Evolutionary conservation across 2,888 invertebrate genomes (phyloP).

Genomic region (Amblyteles armatorius): DNA sequence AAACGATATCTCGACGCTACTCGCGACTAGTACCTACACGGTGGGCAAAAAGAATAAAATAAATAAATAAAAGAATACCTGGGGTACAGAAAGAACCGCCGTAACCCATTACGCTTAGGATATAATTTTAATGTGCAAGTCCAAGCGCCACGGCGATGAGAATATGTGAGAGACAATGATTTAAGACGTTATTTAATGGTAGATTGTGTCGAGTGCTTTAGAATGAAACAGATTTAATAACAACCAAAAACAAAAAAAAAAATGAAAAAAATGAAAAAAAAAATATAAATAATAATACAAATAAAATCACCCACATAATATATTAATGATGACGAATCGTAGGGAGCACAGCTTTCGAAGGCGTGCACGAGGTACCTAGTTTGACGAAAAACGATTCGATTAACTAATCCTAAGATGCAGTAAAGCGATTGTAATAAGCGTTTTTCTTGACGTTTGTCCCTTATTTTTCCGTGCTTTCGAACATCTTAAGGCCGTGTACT

Average conservation of each 20-base stretch:
- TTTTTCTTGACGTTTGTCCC: constrained; percentile 55
- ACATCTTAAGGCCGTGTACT: constrained; percentile 50
- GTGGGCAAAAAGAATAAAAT: constrained; percentile 35
- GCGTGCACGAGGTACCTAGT: constrained; percentile 64
- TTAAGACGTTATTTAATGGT: constrained; percentile 71
- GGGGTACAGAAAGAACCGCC: constrained; percentile 62
- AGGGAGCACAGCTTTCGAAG: constrained; percentile 54
- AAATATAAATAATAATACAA: constrained; percentile 36
- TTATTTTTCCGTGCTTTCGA: constrained; percentile 41
- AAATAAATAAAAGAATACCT: constrained; percentile 47
- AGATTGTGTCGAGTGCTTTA: constrained; percentile 71
- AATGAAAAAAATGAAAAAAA: constrained; percentile 32
- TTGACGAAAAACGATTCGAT: constrained; percentile 63
- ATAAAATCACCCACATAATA: constrained; percentile 53
- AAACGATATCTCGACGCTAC: constrained; percentile 63
- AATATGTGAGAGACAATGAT: constrained; percentile 62
- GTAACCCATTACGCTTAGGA: constrained; percentile 72
- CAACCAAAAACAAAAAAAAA: constrained; percentile 35
- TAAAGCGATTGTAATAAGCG: constrained; percentile 62
- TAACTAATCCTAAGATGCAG: constrained; percentile 51
- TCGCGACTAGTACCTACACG: constrained; percentile 61
- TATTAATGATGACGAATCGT: constrained; percentile 53
- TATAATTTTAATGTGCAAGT: constrained; percentile 70
- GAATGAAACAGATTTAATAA: constrained; percentile 55
- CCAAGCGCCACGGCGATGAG: constrained; percentile 70